Conservation (phyloP, 1,140 invertebrate genomes). For the Heliothis subflexa region DNA sequence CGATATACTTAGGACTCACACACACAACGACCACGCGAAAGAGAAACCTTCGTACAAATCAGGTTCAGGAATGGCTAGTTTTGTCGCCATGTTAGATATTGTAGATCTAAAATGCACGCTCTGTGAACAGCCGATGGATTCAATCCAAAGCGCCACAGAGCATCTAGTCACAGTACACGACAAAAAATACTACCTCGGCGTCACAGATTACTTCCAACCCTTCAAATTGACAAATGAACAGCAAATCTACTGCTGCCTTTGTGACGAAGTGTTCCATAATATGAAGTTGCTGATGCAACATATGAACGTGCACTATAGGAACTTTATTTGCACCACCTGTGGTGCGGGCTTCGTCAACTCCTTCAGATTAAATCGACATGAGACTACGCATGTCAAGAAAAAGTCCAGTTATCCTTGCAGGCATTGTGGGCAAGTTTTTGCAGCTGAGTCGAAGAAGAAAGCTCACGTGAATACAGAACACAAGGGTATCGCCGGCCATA, state of each 20-base stretch:
- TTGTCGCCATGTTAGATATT: slow-evolving; percentile 77
- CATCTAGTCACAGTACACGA: slow-evolving; percentile 75
- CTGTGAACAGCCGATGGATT: slow-evolving; percentile 67
- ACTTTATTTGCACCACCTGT: slow-evolving; percentile 79
- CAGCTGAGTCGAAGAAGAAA: slow-evolving; percentile 77
- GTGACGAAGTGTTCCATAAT: slow-evolving; percentile 74
- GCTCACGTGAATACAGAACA: slow-evolving; percentile 78
- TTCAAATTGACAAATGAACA: slow-evolving; percentile 76
- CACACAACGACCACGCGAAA: slow-evolving; percentile 69
- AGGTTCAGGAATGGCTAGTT: slow-evolving; percentile 73
- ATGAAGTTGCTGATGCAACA: slow-evolving; percentile 82
- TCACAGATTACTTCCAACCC: slow-evolving; percentile 79
- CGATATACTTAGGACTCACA: slow-evolving; percentile 69
- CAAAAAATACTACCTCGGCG: slow-evolving; percentile 72
- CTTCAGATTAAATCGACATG: slow-evolving; percentile 75
- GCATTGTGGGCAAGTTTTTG: slow-evolving; percentile 74
- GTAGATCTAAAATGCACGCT: slow-evolving; percentile 79
- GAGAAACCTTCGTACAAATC: slow-evolving; percentile 77
- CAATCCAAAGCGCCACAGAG: slow-evolving; percentile 65
- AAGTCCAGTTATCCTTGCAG: slow-evolving; percentile 73
- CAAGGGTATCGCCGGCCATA: slow-evolving; percentile 79
- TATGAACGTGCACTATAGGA: slow-evolving; percentile 80
- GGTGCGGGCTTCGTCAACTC: slow-evolving; percentile 80
- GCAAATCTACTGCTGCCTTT: slow-evolving; percentile 76
- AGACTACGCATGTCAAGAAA: slow-evolving; percentile 76